Evolutionary conservation across 2,797 vertebrate genomes (phyloP), one percentile per base, ranked within the genome.

Genomic region (Cephalopachus bancanus): DNA sequence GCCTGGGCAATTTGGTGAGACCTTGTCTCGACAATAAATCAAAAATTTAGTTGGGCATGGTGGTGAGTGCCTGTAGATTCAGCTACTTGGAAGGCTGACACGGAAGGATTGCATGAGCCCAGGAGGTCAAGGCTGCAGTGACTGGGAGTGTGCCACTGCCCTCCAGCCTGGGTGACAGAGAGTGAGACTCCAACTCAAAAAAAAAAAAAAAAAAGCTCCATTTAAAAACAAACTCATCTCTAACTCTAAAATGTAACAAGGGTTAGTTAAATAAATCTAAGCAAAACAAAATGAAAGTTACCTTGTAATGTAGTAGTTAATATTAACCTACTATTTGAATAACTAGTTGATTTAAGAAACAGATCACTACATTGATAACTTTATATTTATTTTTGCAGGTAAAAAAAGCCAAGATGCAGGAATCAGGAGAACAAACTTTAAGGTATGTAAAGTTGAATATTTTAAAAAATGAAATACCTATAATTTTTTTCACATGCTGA

Each of bases 391-490:
- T 97, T 98, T 98, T 92, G 44, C 98, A 99, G 99, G 98, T 99
- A 71, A 99, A 99, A 98, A 99, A 99, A 98, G 99, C 99, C 95
- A 99, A 99, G 96, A 98, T 99, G 96, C 99, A 99, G 76, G 98
- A 98, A 53, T 98, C 98, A 49, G 98, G 98, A 98, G 98, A 99
- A 59, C 99, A 99, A 97, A 98, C 98, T 93, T 96, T 98, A 87
- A 99, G 99, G 99, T 99, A 97, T 0, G 97, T 98, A 51, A 87
- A 95, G 49, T 89, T 78, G 20, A 67, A 60, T 97, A 96, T 92
- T 0, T 57, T 97, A 95, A 96, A 89, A 44, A 74, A 62, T 57
- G 20, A 97, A 53, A 8, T 81, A 49, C 33, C 78, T 69, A 60
- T 6, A 30, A 4, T 44, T 81, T 72, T 92, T 93, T 94, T 37